Conservation (phyloP, 1,140 invertebrate species). For the Babylonia areolata region DNA sequence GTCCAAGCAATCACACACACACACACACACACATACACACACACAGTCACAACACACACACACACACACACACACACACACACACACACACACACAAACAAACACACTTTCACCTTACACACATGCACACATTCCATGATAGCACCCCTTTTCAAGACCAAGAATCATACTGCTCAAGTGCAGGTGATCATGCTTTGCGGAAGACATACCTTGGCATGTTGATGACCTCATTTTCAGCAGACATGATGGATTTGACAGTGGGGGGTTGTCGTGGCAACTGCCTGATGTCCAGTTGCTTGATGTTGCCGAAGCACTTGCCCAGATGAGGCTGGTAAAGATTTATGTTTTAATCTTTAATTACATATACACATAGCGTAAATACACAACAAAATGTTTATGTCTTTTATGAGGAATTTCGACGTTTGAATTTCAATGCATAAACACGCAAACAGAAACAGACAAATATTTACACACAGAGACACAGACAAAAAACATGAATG, state of each 20-base stretch:
- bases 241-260: constrained; percentile 70
- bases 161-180: background rate
- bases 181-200: too few relatives aligned
- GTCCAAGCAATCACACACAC: background rate
- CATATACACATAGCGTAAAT: too few relatives aligned
- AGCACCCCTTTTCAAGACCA: too few relatives aligned
- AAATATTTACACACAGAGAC: too few relatives aligned
- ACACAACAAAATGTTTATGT: too few relatives aligned
- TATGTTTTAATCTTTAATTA: too few relatives aligned
- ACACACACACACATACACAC: constrained; percentile 3
- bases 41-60: background rate
- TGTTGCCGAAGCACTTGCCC: constrained; percentile 87
- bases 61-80: background rate
- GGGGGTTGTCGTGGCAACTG: constrained; percentile 64
- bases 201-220: constrained; percentile 66
- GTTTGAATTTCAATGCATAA: too few relatives aligned
- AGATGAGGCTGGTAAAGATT: constrained; percentile 83
- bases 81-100: background rate
- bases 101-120: background rate
- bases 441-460: too few relatives aligned
- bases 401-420: too few relatives aligned
- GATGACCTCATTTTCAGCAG: constrained; percentile 72
- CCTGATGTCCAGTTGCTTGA: constrained; percentile 70
- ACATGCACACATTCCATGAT: too few relatives aligned
- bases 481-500: too few relatives aligned